Evolutionary conservation across 2,888 invertebrate genomes (phyloP), one percentile per base, ranked within the genome.

Genomic region (Euproctis similis): DNA sequence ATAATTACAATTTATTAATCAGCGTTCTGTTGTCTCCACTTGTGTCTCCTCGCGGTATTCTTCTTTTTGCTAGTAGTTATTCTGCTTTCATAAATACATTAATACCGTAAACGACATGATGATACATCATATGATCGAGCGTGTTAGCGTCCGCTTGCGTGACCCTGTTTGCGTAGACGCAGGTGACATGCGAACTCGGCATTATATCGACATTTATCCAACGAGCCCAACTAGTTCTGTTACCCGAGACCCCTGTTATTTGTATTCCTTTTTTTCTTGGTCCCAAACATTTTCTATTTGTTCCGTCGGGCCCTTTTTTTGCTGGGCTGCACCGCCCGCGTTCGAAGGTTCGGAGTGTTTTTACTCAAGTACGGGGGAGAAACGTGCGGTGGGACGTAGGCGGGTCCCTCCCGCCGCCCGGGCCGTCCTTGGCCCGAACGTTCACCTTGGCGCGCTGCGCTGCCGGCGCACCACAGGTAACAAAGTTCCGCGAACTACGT

Each of bases 401-500:
- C 62, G 61, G 59, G 64, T 66, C 67, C 71, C 71, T 71, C 72
- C 76, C 71, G 65, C 73, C 64, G 68, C 60, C 64, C 63, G 72
- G 61, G 61, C 70, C 85, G 81, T 85, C 84, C 81, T 82, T 81
- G 81, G 81, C 78, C 76, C 77, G 82, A 77, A 65, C 81, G 75
- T 85, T 78, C 85, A 85, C 81, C 84, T 85, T 85, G 80, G 80
- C 72, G 61, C 71, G 78, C 70, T 71, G 74, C 73, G 75, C 65
- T 68, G 71, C 72, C 58, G 59, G 46, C 74, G 70, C 75, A 76
- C 70, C 78, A 75, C 82, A 81, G 82, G 85, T 84, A 85, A 78
- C 81, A 67, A 74, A 82, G 82, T 84, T 84, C 84, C 73, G 82
- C 84, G 84, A 84, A 82, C 80, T 76, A 70, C 74, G 73, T 76